These are phyloP conservation scores for Melinopterus prodromus DNA, from an alignment of 2,888 invertebrate genomes.

Conservation along the genomic window DNA sequence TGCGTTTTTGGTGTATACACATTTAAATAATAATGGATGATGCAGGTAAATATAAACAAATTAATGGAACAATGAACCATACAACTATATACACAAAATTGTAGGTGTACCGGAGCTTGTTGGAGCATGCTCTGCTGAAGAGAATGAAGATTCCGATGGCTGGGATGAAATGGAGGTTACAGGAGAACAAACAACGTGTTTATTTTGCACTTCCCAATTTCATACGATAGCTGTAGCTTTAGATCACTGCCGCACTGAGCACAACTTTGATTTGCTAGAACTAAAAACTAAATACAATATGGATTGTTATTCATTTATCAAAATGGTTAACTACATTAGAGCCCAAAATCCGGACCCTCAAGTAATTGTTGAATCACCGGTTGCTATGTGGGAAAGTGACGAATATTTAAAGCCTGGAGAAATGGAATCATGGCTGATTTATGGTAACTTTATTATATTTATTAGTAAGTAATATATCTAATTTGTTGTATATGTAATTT, in stretches of 20 bases:
- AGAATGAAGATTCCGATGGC: slow-evolving; percentile 60
- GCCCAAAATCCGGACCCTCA: slow-evolving; percentile 67
- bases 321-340: slow-evolving; percentile 83
- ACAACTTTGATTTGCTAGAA: slow-evolving; percentile 71
- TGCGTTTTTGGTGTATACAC: neutral
- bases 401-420: slow-evolving; percentile 79
- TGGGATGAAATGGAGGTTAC: slow-evolving; percentile 67
- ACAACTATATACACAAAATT: neutral
- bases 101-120: slow-evolving; percentile 18
- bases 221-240: slow-evolving; percentile 71
- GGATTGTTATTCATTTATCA: slow-evolving; percentile 84
- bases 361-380: slow-evolving; percentile 61
- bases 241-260: slow-evolving; percentile 71
- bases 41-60: slow-evolving; percentile 28
- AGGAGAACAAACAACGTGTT: slow-evolving; percentile 65
- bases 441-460: slow-evolving; percentile 64
- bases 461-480: slow-evolving; percentile 10
- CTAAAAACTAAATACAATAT: slow-evolving; percentile 76
- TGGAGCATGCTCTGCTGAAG: slow-evolving; percentile 35
- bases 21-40: slow-evolving; percentile 34
- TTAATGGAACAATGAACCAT: neutral
- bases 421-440: slow-evolving; percentile 85
- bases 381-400: slow-evolving; percentile 76
- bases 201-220: slow-evolving; percentile 75
- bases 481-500: slow-evolving; percentile 34